Percentiles rank a stretch among this genome's conserved stretches.
Evolutionary conservation across 2,888 invertebrate genomes (phyloP).

Genomic region (Dicyrtomina minuta): DNA sequence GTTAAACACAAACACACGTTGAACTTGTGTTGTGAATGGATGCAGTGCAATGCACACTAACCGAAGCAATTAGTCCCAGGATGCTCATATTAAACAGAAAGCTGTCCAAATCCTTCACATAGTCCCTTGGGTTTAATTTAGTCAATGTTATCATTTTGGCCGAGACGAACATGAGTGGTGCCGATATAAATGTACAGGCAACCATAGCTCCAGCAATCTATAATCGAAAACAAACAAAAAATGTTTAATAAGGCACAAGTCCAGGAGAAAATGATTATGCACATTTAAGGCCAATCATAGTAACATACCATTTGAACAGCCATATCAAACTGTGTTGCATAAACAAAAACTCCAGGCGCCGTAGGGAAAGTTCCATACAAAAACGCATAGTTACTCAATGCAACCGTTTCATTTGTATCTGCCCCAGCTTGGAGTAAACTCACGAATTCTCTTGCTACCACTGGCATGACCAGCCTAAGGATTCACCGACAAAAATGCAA

Average conservation of each 20-base stretch:
- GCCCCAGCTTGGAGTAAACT: conserved; percentile 65
- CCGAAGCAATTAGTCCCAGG: conserved; percentile 71
- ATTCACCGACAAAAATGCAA: neutral
- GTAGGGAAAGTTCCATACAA: conserved; percentile 94
- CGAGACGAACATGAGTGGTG: conserved; percentile 91
- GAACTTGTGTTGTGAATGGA: no score
- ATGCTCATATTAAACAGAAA: conserved; percentile 85
- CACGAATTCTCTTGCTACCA: conserved; percentile 82
- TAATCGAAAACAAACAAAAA: conserved; percentile 55
- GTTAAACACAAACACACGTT: no score
- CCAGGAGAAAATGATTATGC: conserved; percentile 8
- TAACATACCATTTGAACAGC: conserved; percentile 78
- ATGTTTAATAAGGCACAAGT: no score
- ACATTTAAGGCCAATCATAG: neutral
- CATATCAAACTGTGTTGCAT: conserved; percentile 81
- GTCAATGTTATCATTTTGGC: conserved; percentile 82
- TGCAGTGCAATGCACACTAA: no score
- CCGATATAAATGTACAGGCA: conserved; percentile 89
- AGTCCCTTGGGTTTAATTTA: conserved; percentile 69
- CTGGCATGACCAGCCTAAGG: conserved; percentile 75
- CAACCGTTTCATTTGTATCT: conserved; percentile 72
- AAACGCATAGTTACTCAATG: conserved; percentile 89
- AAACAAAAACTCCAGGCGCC: conserved; percentile 94
- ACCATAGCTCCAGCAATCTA: conserved; percentile 93
- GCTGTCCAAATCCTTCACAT: conserved; percentile 71